Evolutionary conservation across 2,113 vertebrate genomes (phyloP), one percentile per base, ranked within the genome.

Genomic region (Dicerorhinus sumatrensis): DNA sequence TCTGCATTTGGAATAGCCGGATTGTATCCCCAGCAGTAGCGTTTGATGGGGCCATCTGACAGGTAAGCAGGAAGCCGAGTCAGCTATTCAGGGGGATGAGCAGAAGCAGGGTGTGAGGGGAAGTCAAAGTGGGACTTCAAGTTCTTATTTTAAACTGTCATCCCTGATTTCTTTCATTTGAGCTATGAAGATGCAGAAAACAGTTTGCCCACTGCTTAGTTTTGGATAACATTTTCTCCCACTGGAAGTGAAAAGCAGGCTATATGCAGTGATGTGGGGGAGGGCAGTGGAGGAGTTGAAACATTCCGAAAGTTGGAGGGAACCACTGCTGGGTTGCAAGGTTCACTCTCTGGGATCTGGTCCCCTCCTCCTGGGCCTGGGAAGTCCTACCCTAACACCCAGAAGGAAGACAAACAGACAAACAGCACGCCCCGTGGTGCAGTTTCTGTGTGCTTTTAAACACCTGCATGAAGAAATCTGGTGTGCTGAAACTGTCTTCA

Each of bases 351-450:
- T 69, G 69, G 13, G 31, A 54, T 31, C 6, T 2, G 46, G 31
- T n/a, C 67, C 72, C 56, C 9, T 54, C 39, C 46, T 58, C 6
- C 36, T 1, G 14, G 81, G 67, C 73, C 79, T 42, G 11, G 56
- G 29, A 83, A 70, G 29, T 27, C 39, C 31, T 62, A 31, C 7
- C 3, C 4, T n/a, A 42, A 73, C 36, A 70, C 10, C 63, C 60
- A 60, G 56, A 85, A 60, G 69, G 56, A 46, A 56, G 46, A 86
- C 46, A 81, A 36, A 60, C 9, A 83, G 36, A 56, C 13, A 42
- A 29, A 33, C 10, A 29, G 9, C 33, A 42, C 0, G 9, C 14
- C 56, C 51, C 18, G 3, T 0, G 12, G 2, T 48, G 13, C 33
- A 25, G 8, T 29, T 58, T 54, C 36, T 54, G 51, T 56, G 12